Percentiles rank a stretch among this genome's conserved stretches.
phyloP scores from a whole-genome alignment of 2,888 invertebrate genomes.

The Athalia cordata region DNA sequence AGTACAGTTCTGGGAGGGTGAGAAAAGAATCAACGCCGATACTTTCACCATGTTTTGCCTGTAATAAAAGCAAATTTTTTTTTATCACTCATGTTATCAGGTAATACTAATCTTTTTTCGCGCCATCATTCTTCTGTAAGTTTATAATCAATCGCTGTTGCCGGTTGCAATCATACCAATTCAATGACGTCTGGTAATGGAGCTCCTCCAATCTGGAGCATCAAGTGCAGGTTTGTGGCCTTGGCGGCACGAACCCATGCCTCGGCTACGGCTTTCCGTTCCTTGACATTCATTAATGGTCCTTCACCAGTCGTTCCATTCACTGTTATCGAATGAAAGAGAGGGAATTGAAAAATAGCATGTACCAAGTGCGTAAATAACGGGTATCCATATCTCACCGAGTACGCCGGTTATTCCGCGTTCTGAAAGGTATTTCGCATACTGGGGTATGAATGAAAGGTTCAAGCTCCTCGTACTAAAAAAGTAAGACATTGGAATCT shows the following conservation, averaged over 20 bases:
- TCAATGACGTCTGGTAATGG: conserved; percentile 81
- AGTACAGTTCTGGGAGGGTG: conserved; percentile 85
- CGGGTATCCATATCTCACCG: conserved; percentile 74
- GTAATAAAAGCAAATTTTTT: conserved; percentile 48
- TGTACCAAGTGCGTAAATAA: background rate
- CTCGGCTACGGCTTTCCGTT: conserved; percentile 81
- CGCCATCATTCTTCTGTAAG: too few relatives aligned
- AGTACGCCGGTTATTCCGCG: conserved; percentile 81
- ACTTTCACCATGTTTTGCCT: conserved; percentile 83
- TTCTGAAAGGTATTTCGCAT: conserved; percentile 79
- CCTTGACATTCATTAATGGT: conserved; percentile 79
- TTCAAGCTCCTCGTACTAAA: conserved; percentile 54
- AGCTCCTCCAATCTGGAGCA: conserved; percentile 85
- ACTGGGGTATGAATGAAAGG: conserved; percentile 76
- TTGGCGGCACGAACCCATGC: conserved; percentile 79
- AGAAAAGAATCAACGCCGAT: conserved; percentile 81
- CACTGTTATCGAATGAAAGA: conserved; percentile 74
- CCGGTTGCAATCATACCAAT: conserved; percentile 74
- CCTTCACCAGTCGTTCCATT: conserved; percentile 90
- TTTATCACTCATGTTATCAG: background rate
- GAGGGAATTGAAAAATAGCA: background rate
- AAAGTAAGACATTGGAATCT: background rate
- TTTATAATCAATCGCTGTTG: too few relatives aligned
- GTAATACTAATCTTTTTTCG: too few relatives aligned
- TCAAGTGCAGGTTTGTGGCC: conserved; percentile 77